phyloP scores from a whole-genome alignment of 2,888 invertebrate species.

The Nephrocerus scutellatus region DNA sequence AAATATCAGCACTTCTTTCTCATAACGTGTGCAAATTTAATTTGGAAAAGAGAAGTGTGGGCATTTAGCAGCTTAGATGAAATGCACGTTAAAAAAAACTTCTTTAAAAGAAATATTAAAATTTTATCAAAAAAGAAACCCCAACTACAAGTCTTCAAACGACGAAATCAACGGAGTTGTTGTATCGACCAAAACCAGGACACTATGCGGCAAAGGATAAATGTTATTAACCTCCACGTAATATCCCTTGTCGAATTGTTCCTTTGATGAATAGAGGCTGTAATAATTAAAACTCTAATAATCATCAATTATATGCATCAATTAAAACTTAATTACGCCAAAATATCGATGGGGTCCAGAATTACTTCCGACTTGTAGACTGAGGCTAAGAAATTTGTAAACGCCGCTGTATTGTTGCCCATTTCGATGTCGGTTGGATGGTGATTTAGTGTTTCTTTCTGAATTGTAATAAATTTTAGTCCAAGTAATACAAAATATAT shows the following conservation, averaged over 20 bases:
- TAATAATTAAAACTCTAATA: constrained; percentile 14
- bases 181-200: constrained; percentile 57
- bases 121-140: no score
- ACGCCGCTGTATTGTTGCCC: constrained; percentile 45
- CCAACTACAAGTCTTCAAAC: constrained; percentile 31
- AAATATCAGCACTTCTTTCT: no score
- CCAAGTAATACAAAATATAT: constrained; percentile 4
- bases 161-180: constrained; percentile 52
- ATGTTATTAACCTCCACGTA: constrained; percentile 53
- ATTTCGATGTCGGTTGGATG: constrained; percentile 31
- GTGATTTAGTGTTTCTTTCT: constrained; percentile 14
- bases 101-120: no score
- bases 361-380: constrained; percentile 48
- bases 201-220: constrained; percentile 52
- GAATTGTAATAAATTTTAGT: constrained; percentile 8
- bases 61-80: no score
- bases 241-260: constrained; percentile 51
- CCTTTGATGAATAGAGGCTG: constrained; percentile 53
- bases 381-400: constrained; percentile 45
- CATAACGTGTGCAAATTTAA: no score
- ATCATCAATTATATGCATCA: constrained; percentile 5
- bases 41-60: no score
- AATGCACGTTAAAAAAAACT: no score
- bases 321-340: constrained; percentile 46
- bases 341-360: constrained; percentile 50